Conservation (phyloP, 2,888 invertebrate genomes). For the Perizoma affinitatum region DNA sequence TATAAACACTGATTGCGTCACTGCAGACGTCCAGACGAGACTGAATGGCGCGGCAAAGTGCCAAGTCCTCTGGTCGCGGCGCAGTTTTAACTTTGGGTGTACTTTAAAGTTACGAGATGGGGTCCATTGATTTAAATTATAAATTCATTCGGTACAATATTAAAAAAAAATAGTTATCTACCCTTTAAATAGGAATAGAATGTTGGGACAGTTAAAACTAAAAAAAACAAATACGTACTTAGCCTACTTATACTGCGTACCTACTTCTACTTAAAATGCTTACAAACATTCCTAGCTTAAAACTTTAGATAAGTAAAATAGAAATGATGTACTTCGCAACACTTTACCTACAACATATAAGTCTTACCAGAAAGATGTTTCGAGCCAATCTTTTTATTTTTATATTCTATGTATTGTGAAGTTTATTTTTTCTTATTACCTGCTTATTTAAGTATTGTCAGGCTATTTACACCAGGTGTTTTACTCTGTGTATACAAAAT, state of each 20-base stretch:
- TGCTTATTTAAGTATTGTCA: neutral
- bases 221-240: too few relatives aligned
- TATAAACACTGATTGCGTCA: conserved; percentile 27
- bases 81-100: neutral
- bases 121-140: too few relatives aligned
- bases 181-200: too few relatives aligned
- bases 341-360: conserved; percentile 23
- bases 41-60: conserved; percentile 46
- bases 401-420: conserved; percentile 13
- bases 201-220: too few relatives aligned
- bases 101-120: conserved; percentile 1
- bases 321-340: neutral
- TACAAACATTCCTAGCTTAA: too few relatives aligned
- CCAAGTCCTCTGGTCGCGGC: conserved; percentile 38
- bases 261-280: too few relatives aligned
- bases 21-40: conserved; percentile 38
- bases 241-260: too few relatives aligned
- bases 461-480: too few relatives aligned
- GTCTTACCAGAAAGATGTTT: conserved; percentile 16
- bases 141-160: too few relatives aligned
- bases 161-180: too few relatives aligned
- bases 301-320: too few relatives aligned
- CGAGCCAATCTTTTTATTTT: conserved; percentile 29
- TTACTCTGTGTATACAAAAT: too few relatives aligned
- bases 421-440: neutral